A percentile compares a stretch with the other conserved stretches of the same genome.
Conservation (phyloP, 92 coral and sea anemone species). For the Phymanthus crucifer region DNA sequence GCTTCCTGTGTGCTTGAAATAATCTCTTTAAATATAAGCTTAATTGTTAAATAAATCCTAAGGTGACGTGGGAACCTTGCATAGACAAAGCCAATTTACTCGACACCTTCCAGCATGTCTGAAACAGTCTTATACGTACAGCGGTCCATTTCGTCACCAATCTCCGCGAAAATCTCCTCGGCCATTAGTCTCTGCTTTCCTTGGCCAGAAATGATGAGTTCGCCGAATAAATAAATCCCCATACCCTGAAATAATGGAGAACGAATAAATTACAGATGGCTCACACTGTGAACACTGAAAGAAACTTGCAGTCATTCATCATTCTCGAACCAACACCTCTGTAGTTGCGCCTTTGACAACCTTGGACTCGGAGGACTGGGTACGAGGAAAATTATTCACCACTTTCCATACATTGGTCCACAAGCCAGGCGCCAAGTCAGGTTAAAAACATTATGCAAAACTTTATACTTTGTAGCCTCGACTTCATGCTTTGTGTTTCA, state of each 20-base stretch:
- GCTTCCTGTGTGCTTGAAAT: background rate
- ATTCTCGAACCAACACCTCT: no score
- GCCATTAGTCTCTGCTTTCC: conserved; percentile 83
- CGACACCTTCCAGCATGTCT: conserved; percentile 90
- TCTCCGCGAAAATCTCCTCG: conserved; percentile 76
- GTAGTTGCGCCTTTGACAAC: no score
- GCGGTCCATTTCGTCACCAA: conserved; percentile 91
- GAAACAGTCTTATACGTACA: conserved; percentile 90
- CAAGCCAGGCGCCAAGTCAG: no score
- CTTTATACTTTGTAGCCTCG: no score
- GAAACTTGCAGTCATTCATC: no score
- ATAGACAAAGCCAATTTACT: conserved; percentile 5
- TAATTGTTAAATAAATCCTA: background rate
- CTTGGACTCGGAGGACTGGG: no score
- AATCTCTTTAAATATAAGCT: background rate
- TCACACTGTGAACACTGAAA: background rate
- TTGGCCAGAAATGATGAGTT: conserved; percentile 85
- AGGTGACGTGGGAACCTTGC: no score
- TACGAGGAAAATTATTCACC: no score
- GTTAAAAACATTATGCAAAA: no score
- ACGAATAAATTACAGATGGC: background rate
- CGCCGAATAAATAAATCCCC: conserved; percentile 97
- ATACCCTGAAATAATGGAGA: conserved; percentile 63
- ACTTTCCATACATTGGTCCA: no score
- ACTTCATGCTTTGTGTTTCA: no score